These are phyloP conservation scores for Tetranychus truncatus DNA, from an alignment of 2,888 invertebrate genomes.

Conservation along the genomic window DNA sequence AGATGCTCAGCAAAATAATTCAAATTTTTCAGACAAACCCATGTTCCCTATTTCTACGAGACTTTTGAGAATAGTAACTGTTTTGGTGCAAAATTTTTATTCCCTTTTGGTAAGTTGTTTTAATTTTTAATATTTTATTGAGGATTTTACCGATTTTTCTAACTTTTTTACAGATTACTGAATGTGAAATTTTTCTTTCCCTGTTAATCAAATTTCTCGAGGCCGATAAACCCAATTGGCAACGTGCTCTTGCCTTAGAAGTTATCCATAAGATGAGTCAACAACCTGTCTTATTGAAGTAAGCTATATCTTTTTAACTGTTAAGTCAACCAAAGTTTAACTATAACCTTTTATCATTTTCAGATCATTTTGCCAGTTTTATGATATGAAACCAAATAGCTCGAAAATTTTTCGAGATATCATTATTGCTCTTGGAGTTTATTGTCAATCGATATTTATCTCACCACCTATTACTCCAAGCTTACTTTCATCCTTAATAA, in stretches of 20 bases:
- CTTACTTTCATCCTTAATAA: slow-evolving; percentile 21
- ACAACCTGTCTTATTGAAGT: slow-evolving; percentile 61
- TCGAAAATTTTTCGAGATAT: slow-evolving; percentile 61
- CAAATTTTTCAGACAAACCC: slow-evolving; percentile 52
- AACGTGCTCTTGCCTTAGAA: slow-evolving; percentile 79
- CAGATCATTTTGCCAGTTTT: slow-evolving; percentile 72
- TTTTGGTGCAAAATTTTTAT: slow-evolving; percentile 83
- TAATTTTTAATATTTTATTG: slow-evolving; percentile 6
- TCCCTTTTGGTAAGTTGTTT: slow-evolving; percentile 50
- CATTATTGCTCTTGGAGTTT: slow-evolving; percentile 76
- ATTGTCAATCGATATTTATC: slow-evolving; percentile 63
- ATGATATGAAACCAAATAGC: slow-evolving; percentile 66
- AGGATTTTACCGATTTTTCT: slow-evolving; percentile 6
- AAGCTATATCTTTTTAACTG: slow-evolving; percentile 12
- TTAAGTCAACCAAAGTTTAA: slow-evolving; percentile 10
- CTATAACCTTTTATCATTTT: slow-evolving; percentile 19
- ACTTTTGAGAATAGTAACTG: slow-evolving; percentile 70
- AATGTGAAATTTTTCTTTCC: slow-evolving; percentile 94
- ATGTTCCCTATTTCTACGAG: slow-evolving; percentile 94
- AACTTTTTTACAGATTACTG: slow-evolving; percentile 50
- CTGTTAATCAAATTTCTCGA: slow-evolving; percentile 91
- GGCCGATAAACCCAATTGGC: slow-evolving; percentile 89
- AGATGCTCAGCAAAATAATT: neutral
- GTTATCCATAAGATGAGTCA: slow-evolving; percentile 83
- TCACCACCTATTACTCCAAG: slow-evolving; percentile 18